These are phyloP conservation scores for Pteropus rufus DNA, from an alignment of 2,797 vertebrate species.

Conservation along the genomic window DNA sequence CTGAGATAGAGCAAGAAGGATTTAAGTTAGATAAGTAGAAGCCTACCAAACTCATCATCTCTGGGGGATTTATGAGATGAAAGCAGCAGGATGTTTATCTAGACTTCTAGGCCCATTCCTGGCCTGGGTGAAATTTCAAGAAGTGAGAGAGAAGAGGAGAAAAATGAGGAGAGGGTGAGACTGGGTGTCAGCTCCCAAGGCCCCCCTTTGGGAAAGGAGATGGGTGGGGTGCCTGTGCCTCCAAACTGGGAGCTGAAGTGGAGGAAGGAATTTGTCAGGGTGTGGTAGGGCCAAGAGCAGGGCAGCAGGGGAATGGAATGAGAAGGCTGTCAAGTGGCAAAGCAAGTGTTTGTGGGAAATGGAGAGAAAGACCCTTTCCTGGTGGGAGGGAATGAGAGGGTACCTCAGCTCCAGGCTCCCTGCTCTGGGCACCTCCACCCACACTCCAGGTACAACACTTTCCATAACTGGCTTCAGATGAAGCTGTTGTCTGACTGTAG, in stretches of 20 bases:
- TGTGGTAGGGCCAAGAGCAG: neutral
- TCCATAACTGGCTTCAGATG: neutral
- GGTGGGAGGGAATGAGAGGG: neutral
- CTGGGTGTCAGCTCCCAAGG: neutral
- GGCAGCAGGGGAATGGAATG: slow-evolving; percentile 64
- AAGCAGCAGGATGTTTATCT: slow-evolving; percentile 25
- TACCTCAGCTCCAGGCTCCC: neutral
- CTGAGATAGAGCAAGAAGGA: neutral
- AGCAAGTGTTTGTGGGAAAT: slow-evolving; percentile 75
- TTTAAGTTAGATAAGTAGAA: neutral
- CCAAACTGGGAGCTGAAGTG: slow-evolving; percentile 41
- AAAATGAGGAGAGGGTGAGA: neutral
- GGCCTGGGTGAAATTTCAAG: neutral
- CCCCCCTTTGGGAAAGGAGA: neutral
- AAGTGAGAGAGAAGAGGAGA: neutral
- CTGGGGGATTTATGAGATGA: neutral
- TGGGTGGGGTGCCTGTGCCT: neutral
- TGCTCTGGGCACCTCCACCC: neutral
- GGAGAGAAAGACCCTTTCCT: slow-evolving; percentile 16
- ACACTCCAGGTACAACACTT: neutral
- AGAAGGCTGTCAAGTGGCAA: slow-evolving; percentile 61
- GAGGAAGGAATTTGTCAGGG: slow-evolving; percentile 43
- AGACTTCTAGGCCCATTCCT: neutral
- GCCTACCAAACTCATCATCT: neutral
- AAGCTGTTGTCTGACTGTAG: neutral